These are phyloP conservation scores for Malaclemys terrapin DNA, from an alignment of 2,113 vertebrate genomes.

Conservation along the genomic window DNA sequence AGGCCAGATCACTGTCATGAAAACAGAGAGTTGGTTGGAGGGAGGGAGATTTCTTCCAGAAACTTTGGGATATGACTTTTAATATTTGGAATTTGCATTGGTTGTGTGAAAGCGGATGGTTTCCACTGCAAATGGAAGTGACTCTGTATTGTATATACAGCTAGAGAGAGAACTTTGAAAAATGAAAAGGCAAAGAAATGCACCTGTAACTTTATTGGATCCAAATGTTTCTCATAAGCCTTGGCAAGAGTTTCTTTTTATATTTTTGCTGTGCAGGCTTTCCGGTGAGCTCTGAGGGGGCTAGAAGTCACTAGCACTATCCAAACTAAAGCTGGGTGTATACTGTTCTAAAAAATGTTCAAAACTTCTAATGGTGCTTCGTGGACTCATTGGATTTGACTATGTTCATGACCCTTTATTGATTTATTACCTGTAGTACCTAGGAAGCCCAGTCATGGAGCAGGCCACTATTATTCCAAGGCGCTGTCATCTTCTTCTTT, in stretches of 20 bases:
- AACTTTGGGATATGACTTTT: background rate
- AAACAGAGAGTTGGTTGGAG: background rate
- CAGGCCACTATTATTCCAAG: background rate
- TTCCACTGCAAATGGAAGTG: background rate
- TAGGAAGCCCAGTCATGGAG: background rate
- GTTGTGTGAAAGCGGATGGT: rapidly evolving
- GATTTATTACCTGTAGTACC: background rate
- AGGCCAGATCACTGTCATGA: background rate
- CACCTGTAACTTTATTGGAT: background rate
- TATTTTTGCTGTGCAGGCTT: background rate
- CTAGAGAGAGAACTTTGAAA: background rate
- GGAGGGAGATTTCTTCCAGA: background rate
- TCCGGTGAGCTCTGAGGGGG: background rate
- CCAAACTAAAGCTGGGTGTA: slow-evolving; percentile 13
- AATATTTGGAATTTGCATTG: background rate
- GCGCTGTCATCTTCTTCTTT: too few species aligned
- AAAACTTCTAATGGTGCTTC: background rate
- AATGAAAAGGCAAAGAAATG: background rate
- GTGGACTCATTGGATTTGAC: background rate
- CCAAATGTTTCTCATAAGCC: background rate
- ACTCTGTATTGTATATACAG: background rate
- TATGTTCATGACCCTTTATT: background rate
- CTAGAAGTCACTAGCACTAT: rapidly evolving
- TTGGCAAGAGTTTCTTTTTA: background rate
- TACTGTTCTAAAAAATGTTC: slow-evolving; percentile 12